Evolutionary conservation across 2,797 vertebrate genomes (phyloP), one percentile per base, ranked within the genome.

Genomic region (Microchirus variegatus): DNA sequence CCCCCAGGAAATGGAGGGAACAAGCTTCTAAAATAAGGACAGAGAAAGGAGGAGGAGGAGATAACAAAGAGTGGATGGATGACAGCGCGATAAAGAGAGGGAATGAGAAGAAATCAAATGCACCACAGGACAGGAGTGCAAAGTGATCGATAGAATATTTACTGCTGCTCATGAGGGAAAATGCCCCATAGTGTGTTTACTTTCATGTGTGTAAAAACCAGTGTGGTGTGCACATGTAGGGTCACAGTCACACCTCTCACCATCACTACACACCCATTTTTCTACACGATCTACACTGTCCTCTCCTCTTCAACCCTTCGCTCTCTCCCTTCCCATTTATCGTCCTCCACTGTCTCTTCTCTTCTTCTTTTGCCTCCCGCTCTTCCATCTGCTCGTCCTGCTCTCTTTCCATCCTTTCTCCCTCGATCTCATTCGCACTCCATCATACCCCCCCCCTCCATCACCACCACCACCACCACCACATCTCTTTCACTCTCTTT

Each of bases 11-110:
- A n/a, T 10, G 22, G 41, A 67, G 40, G 61, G 72, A 70, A 56
- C 62, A 59, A 61, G 57, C 36, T 50, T 77, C 66, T 75, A 41
- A 31, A 75, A 71, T 40, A 49, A 68, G 67, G 69, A 66, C 11
- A 35, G 10, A 17, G 16, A 18, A 9, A 9, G 38, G 14, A 17
- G 16, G 48, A 10, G 6, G 9, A n/a, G 18, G 31, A 31, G 5
- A 31, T 31, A 31, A 31, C 4, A 31, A 31, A 31, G 31, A 31
- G 31, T 31, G 36, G 22, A 53, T 31, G 36, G 22, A 53, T 57
- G 56, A 52, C 35, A 18, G 37, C 12, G n/a, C 14, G 17, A 15
- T 19, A 11, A 9, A 5, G 14, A n/a, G n/a, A n/a, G 26, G 15
- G 22, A 50, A 4, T 3, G 13, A 19, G 18, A 31, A 31, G 31